Evolutionary conservation across 2,888 invertebrate genomes (phyloP), one percentile per base, ranked within the genome.

Genomic region (Patella depressa): DNA sequence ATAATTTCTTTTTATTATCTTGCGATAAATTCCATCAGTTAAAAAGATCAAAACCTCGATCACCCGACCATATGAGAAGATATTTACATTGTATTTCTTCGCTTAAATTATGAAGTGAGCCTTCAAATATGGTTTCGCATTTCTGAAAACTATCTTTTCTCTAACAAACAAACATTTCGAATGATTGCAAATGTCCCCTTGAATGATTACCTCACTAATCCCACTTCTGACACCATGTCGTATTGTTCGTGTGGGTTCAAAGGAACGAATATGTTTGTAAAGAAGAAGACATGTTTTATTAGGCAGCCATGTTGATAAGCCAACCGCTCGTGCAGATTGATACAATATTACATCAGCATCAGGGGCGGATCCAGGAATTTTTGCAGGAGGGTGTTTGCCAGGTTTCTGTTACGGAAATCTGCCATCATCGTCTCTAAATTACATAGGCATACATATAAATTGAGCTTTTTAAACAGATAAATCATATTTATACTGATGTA

Each of bases 71-170:
- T 19, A 24, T 59, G 19, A 59, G 59, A 59, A 59, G 59, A 59
- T 59, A 59, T 59, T 59, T n/a, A 59, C 59, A 59, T 59, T n/a
- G 17, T 59, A 59, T 2, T 59, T 59, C 59, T 59, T 59, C 59
- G 11, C 19, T 19, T 9, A 59, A n/a, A 17, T 59, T 19, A 59
- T 19, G 15, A 19, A 59, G 59, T 59, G 59, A n/a, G 5, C 59
- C 59, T 59, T 59, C n/a, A 19, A 59, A 59, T 19, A 59, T 59
- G 3, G 17, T 59, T 59, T 59, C 2, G 9, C 59, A 59, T 15
- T 59, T 59, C 19, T 59, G 59, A 59, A 59, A 19, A 59, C 59
- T 59, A 59, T 9, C 59, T 59, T 59, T 59, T 19, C 19, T n/a
- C 12, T 7, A 19, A 45, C 34, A 19, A n/a, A 14, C 59, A 59